A percentile compares a stretch with the other conserved stretches of the same genome.
These are phyloP conservation scores for Rosalia funebris DNA, from an alignment of 2,888 invertebrate species.

Conservation along the genomic window DNA sequence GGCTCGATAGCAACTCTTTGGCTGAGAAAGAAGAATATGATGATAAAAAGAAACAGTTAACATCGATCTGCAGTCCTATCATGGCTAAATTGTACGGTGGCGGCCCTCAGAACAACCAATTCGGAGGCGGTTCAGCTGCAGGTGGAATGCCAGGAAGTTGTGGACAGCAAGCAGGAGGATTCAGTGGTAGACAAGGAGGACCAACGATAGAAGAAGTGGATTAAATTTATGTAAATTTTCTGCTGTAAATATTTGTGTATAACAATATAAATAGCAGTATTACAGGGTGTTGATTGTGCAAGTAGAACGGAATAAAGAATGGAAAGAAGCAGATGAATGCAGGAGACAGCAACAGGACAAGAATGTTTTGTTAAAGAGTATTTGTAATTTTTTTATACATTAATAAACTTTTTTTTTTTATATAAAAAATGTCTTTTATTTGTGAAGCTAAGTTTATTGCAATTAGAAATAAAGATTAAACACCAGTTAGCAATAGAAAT, in stretches of 20 bases:
- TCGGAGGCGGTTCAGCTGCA: slow-evolving; percentile 1
- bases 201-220: slow-evolving; percentile 28
- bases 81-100: slow-evolving; percentile 40
- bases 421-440: too few relatives aligned
- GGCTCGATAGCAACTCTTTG: neutral
- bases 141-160: slow-evolving; percentile 45
- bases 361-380: too few relatives aligned
- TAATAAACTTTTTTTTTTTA: too few relatives aligned
- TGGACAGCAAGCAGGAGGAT: slow-evolving; percentile 32
- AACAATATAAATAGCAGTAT: too few relatives aligned
- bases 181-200: slow-evolving; percentile 41
- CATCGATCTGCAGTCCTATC: neutral
- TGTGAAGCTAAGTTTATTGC: too few relatives aligned
- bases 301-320: too few relatives aligned
- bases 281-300: too few relatives aligned
- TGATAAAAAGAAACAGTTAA: neutral
- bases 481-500: too few relatives aligned
- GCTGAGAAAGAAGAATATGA: neutral
- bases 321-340: too few relatives aligned
- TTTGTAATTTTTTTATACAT: too few relatives aligned
- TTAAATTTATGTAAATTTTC: neutral
- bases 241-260: neutral
- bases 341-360: too few relatives aligned
- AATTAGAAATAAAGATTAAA: too few relatives aligned
- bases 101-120: slow-evolving; percentile 15